Evolutionary conservation across 2,888 invertebrate species (phyloP).

Genomic region (Hylaea fasciaria): DNA sequence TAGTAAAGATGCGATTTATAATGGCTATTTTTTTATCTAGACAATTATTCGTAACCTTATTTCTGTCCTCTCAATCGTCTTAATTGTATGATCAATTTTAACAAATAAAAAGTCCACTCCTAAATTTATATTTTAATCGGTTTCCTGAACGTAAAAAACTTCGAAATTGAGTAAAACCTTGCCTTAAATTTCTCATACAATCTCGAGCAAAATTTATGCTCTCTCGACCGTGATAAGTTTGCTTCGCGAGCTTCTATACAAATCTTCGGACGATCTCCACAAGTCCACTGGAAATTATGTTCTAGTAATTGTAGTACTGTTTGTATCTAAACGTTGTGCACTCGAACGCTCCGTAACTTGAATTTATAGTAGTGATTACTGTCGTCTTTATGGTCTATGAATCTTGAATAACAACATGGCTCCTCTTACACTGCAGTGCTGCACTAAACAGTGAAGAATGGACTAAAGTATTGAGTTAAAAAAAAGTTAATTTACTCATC

Average conservation of each 20-base stretch:
- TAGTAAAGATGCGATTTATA: no score
- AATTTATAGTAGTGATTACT: constrained; percentile 50
- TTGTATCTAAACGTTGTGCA: not conserved
- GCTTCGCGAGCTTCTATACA: not conserved
- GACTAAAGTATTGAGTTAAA: not conserved
- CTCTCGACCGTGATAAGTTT: not conserved
- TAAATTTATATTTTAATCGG: no score
- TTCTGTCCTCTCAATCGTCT: no score
- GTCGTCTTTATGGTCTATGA: constrained; percentile 52
- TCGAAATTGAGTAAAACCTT: no score
- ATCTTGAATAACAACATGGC: constrained; percentile 45
- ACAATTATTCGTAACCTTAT: no score
- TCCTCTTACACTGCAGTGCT: constrained; percentile 13
- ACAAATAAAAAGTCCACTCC: no score
- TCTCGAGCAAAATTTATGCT: not conserved
- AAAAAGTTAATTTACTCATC: no score
- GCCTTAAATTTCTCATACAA: not conserved
- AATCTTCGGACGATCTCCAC: not conserved
- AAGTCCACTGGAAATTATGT: not conserved
- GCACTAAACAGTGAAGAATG: not conserved
- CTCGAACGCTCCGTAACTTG: constrained; percentile 9
- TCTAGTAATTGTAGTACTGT: not conserved
- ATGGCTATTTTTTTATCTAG: no score
- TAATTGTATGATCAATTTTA: no score
- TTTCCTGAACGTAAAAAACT: no score